Base-by-base conservation (phyloP, 64 coral and sea anemone genomes). In the Montipora efflorescens region DNA sequence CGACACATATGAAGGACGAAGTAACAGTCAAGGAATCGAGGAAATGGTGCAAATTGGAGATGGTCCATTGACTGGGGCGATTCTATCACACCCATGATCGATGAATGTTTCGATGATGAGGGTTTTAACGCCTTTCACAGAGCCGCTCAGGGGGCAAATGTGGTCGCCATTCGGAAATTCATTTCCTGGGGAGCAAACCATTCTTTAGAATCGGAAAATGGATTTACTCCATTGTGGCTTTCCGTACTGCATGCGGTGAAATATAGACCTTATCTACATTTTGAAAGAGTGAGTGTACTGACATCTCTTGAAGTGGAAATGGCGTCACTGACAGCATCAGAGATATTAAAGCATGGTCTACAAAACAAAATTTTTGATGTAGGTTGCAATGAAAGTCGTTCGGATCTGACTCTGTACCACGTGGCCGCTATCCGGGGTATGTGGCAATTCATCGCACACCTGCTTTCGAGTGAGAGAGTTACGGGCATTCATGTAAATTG, bases 61-160 rank as follows among this genome's bases (percentile, higher is more conserved):
- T 79, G 94, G 94, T 1, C 96, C 89, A 10, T 14, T 83, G 16
- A 78, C 91, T 21, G 59, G 70, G 67, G 96, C 93, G 1, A 92
- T 97, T 73, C 61, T 92, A 18, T 88, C 90, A 50, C 84, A 97
- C 50, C 89, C 89, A 49, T n/a, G n/a, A n/a, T 97, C 15, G 87
- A 97, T 14, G 64, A 95, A 62, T 97, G 96, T 21, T 18, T 95
- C 12, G 96, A 97, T 68, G 62, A 23, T 20, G 93, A 97, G 47
- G 96, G 96, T 14, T 95, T 74, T 55, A 94, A 79, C 4, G 52
- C 90, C 46, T 22, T 98, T 14, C 96, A 98, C 44, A 73, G 96
- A 78, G 96, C 96, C 48, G 96, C 93, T 21, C 96, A 98, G 11
- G 96, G 96, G 12, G 93, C 92, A 53, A 98, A 98, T 80, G 25